phyloP scores from a whole-genome alignment of 2,113 vertebrate genomes.

The Lamprotornis superbus region DNA sequence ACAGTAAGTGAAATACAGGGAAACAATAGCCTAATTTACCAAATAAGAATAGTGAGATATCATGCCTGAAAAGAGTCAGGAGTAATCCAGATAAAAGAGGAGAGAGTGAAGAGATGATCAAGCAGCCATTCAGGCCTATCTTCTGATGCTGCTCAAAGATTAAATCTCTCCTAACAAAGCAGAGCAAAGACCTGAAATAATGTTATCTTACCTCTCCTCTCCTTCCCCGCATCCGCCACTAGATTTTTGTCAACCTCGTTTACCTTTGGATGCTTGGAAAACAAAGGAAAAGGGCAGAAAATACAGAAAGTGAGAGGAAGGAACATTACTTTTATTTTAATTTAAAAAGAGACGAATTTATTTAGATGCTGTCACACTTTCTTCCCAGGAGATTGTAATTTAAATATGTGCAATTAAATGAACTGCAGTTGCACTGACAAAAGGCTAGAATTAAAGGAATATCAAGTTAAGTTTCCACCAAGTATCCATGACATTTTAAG shows the following conservation, averaged over 20 bases:
- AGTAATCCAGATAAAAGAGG: conserved; percentile 17
- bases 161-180: conserved; percentile 33
- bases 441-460: background rate
- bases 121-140: background rate
- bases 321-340: background rate
- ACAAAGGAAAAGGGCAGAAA: background rate
- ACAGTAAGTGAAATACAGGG: background rate
- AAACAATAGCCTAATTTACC: conserved; percentile 7
- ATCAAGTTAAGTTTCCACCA: background rate
- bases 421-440: background rate
- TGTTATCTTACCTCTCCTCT: conserved; percentile 12
- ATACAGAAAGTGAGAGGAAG: conserved; percentile 43
- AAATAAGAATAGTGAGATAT: background rate
- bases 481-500: background rate
- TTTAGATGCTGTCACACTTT: background rate
- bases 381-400: background rate
- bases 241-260: conserved; percentile 20
- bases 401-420: background rate
- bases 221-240: too few species aligned
- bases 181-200: conserved; percentile 14
- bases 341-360: background rate
- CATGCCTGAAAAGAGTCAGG: background rate
- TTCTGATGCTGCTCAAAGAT: conserved; percentile 15
- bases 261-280: background rate
- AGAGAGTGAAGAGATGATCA: conserved; percentile 56